Evolutionary conservation across 2,888 invertebrate genomes (phyloP).

Genomic region (Drosophila ochracea): DNA sequence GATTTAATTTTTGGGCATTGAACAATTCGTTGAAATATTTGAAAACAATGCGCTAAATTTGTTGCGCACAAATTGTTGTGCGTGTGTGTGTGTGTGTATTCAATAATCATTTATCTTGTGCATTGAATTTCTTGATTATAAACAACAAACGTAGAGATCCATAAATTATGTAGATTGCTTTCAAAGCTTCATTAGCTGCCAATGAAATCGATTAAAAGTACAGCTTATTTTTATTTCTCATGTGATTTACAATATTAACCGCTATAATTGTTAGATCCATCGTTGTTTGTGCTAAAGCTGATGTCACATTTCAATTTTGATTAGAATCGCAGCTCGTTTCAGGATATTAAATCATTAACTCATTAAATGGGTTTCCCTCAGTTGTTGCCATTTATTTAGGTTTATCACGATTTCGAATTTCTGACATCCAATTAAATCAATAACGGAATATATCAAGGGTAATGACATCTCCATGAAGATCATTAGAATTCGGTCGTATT

Average conservation of each 20-base stretch:
- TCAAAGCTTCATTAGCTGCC: constrained; percentile 49
- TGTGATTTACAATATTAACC: neutral
- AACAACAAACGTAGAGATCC: constrained; percentile 51
- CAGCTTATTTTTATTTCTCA: neutral
- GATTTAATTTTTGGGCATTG: constrained; percentile 55
- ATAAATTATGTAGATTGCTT: constrained; percentile 56
- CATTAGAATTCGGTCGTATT: neutral
- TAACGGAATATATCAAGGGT: neutral
- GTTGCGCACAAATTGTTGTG: constrained; percentile 67
- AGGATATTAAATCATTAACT: neutral
- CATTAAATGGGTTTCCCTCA: neutral
- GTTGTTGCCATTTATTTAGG: neutral
- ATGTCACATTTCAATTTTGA: constrained; percentile 11
- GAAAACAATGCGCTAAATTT: constrained; percentile 75
- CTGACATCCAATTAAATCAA: neutral
- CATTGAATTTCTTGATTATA: constrained; percentile 65
- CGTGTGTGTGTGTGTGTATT: constrained; percentile 31
- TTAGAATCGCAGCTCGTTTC: neutral
- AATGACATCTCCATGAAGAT: neutral
- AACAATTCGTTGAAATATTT: constrained; percentile 66
- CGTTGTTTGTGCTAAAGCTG: neutral
- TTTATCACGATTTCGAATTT: neutral
- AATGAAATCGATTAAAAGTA: constrained; percentile 14
- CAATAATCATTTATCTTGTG: constrained; percentile 76
- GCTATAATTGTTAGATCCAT: neutral